Conservation (phyloP, 64 coral and sea anemone species). For the Platygyra sinensis region DNA sequence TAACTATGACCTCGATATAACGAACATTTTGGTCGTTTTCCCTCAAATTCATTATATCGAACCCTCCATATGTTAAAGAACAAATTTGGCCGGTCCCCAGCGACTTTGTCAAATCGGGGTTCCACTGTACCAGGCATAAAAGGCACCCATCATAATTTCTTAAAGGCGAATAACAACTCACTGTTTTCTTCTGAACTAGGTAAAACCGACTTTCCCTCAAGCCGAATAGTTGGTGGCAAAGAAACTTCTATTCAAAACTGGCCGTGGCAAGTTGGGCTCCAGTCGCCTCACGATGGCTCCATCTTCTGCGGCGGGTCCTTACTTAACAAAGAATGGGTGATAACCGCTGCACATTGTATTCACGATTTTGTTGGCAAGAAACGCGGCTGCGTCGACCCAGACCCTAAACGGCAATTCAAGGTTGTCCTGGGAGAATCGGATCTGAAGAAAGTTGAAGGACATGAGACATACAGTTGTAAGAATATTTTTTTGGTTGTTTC, state of each 20-base stretch:
- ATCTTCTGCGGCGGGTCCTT: constrained; percentile 75
- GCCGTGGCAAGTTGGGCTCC: constrained; percentile 77
- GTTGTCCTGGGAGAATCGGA: constrained; percentile 63
- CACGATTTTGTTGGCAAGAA: neutral
- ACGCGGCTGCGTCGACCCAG: neutral
- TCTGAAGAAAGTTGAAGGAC: constrained; percentile 41
- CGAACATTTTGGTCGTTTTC: too few species aligned
- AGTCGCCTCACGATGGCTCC: neutral
- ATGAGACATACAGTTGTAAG: constrained; percentile 55
- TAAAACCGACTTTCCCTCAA: neutral
- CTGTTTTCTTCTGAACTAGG: neutral
- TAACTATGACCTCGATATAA: too few species aligned
- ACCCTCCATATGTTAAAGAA: too few species aligned
- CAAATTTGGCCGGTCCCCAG: too few species aligned
- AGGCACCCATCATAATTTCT: too few species aligned
- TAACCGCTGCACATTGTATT: constrained; percentile 73
- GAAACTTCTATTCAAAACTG: constrained; percentile 51
- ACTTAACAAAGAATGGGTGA: constrained; percentile 61
- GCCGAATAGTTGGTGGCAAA: constrained; percentile 72
- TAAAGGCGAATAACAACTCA: neutral
- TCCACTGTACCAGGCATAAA: too few species aligned
- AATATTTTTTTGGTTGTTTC: neutral
- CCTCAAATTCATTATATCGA: too few species aligned
- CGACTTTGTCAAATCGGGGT: too few species aligned
- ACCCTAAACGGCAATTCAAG: neutral